Conservation (phyloP, 2,113 vertebrate species). For the Lethenteron reissneri region DNA sequence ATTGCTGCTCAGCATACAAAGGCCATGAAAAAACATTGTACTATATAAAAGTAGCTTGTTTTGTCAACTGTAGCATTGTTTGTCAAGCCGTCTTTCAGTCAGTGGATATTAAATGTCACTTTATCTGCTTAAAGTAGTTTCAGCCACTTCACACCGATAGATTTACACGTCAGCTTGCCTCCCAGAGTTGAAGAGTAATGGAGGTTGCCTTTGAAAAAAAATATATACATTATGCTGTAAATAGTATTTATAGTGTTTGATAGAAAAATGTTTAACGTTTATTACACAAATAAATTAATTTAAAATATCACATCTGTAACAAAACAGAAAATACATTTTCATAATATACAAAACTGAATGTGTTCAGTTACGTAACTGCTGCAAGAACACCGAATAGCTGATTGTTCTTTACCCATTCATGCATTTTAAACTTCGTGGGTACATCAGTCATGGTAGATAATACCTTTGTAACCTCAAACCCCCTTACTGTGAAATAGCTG, state of each 20-base stretch:
- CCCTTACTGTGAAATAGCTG: too few species aligned
- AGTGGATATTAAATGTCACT: not conserved
- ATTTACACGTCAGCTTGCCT: not conserved
- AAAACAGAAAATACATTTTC: too few species aligned
- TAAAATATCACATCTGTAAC: too few species aligned
- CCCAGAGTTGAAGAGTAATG: not conserved
- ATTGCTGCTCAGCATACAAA: too few species aligned
- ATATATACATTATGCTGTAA: slow-evolving; percentile 1
- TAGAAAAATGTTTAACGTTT: not conserved
- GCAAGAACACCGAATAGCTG: too few species aligned
- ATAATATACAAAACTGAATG: too few species aligned
- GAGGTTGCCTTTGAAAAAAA: slow-evolving; percentile 1
- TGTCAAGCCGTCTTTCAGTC: not conserved
- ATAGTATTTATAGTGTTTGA: slow-evolving; percentile 6
- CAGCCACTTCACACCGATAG: not conserved
- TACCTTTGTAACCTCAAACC: too few species aligned
- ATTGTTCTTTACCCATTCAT: too few species aligned
- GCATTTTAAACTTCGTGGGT: too few species aligned
- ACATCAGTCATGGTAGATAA: too few species aligned
- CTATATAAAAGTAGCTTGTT: not conserved
- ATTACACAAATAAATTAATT: too few species aligned
- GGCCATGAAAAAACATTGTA: not conserved
- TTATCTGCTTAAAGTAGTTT: not conserved
- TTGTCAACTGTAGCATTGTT: not conserved
- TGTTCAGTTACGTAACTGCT: too few species aligned